Evolutionary conservation across 2,888 invertebrate species (phyloP).

Genomic region (Gastracanthus pulcherrimus): DNA sequence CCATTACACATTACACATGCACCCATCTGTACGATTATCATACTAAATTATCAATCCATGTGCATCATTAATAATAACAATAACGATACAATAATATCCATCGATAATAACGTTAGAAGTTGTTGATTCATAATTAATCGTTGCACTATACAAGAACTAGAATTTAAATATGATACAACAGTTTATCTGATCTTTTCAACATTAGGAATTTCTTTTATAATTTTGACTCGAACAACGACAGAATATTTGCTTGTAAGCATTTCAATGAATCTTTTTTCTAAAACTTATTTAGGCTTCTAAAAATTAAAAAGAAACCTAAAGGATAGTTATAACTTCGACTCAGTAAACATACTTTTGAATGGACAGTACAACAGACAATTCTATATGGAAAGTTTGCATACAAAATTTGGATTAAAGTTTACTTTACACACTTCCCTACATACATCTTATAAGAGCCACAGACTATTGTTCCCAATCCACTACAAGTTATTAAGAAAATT

Average conservation of each 20-base stretch:
- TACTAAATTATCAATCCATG: slow-evolving; percentile 34
- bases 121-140: slow-evolving; percentile 39
- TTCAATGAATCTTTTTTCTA: slow-evolving; percentile 35
- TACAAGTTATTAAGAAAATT: slow-evolving; percentile 15
- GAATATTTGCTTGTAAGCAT: slow-evolving; percentile 29
- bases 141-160: slow-evolving; percentile 41
- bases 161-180: slow-evolving; percentile 36
- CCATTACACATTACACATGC: slow-evolving; percentile 24
- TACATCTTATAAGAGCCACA: slow-evolving; percentile 4
- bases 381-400: slow-evolving; percentile 24
- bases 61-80: slow-evolving; percentile 51
- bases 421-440: slow-evolving; percentile 12
- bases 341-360: neutral
- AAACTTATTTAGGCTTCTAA: slow-evolving; percentile 20
- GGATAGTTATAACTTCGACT: slow-evolving; percentile 7
- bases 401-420: slow-evolving; percentile 29
- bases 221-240: slow-evolving; percentile 45
- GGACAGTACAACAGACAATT: slow-evolving; percentile 28
- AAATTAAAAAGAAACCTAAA: slow-evolving; percentile 20
- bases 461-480: slow-evolving; percentile 37
- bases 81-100: slow-evolving; percentile 49
- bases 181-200: slow-evolving; percentile 37
- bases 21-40: slow-evolving; percentile 29
- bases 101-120: slow-evolving; percentile 42
- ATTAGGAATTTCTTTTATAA: slow-evolving; percentile 36